Evolutionary conservation across 2,113 vertebrate genomes (phyloP).

Genomic region (Sterna hirundo): DNA sequence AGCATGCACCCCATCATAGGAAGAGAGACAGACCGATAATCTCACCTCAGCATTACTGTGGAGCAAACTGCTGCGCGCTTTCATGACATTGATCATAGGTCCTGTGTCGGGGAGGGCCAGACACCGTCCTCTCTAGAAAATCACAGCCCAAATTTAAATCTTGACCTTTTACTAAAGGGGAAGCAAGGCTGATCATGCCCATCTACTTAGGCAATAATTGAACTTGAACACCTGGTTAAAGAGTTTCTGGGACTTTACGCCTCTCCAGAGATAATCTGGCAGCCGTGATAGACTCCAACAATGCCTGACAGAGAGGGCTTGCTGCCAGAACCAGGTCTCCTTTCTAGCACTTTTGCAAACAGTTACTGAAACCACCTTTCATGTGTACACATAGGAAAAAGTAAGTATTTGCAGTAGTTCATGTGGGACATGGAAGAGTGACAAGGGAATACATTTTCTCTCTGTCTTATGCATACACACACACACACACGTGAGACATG

Average conservation of each 20-base stretch:
- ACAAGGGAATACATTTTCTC: neutral
- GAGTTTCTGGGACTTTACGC: neutral
- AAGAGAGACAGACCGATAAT: neutral
- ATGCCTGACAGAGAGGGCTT: neutral
- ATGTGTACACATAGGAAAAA: neutral
- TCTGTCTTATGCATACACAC: neutral
- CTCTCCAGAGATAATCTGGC: neutral
- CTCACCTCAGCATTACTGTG: neutral
- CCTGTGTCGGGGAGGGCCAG: neutral
- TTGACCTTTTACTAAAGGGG: neutral
- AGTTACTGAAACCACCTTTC: neutral
- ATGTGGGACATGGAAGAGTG: neutral
- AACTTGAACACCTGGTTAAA: neutral
- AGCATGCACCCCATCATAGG: too few species aligned
- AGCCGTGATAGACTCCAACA: neutral
- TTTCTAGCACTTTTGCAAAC: neutral
- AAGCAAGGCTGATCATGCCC: neutral
- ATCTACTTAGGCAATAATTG: neutral
- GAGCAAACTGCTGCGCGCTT: neutral
- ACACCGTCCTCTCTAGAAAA: neutral
- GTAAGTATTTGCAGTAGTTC: neutral
- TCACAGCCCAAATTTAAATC: neutral
- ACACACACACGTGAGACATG: neutral
- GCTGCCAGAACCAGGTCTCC: neutral
- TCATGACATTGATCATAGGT: fast-evolving